Conservation (phyloP, 2,797 vertebrate genomes). For the Acropternis orthonyx region DNA sequence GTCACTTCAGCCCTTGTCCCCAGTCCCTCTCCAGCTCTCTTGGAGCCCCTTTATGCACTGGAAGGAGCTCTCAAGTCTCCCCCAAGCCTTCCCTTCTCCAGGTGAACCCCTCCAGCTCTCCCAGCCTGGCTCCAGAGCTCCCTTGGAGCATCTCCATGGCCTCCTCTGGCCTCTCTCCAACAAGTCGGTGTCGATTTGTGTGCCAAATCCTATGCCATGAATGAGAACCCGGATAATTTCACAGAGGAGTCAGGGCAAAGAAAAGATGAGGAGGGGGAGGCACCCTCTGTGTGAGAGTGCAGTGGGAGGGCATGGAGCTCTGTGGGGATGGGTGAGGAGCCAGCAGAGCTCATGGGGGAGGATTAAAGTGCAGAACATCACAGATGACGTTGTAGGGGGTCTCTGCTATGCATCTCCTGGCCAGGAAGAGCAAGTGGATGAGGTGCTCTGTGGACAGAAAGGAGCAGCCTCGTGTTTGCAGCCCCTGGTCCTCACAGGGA, state of each 20-base stretch:
- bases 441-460: neutral
- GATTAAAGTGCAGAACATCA: too few relatives aligned
- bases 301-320: neutral
- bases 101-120: neutral
- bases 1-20: neutral
- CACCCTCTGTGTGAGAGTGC: neutral
- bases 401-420: neutral
- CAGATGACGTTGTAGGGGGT: too few relatives aligned
- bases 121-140: neutral
- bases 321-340: neutral
- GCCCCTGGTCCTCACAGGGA: neutral
- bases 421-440: neutral
- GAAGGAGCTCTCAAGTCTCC: neutral
- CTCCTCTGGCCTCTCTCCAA: neutral
- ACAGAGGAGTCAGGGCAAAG: neutral
- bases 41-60: neutral
- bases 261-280: neutral
- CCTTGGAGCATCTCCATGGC: neutral
- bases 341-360: neutral
- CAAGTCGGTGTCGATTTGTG: neutral
- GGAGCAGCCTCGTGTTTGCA: neutral
- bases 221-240: neutral
- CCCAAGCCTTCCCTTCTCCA: fast-evolving
- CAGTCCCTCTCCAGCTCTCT: neutral
- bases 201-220: neutral